Evolutionary conservation across 2,888 invertebrate genomes (phyloP).

Genomic region (Crossocerus cetratus): DNA sequence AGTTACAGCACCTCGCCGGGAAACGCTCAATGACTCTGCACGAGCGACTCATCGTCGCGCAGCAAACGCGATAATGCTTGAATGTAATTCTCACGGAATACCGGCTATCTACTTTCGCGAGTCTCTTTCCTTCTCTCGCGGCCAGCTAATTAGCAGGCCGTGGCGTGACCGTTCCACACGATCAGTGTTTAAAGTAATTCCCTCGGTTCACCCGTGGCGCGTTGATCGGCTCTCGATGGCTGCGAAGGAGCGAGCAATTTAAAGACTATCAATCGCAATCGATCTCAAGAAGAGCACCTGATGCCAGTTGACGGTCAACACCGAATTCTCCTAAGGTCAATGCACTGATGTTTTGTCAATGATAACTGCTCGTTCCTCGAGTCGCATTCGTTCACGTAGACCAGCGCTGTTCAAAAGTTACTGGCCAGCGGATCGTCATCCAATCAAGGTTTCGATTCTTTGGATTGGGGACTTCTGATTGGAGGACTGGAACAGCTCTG

Average conservation of each 20-base stretch:
- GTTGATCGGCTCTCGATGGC: not conserved
- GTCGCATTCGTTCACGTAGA: not conserved
- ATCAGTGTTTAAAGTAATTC: not conserved
- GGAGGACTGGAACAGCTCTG: too few relatives aligned
- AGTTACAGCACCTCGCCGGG: too few relatives aligned
- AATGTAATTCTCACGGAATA: not conserved
- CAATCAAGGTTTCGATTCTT: too few relatives aligned
- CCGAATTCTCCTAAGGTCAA: conserved; percentile 11
- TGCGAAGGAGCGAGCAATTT: not conserved
- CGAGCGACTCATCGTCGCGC: not conserved
- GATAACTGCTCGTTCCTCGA: not conserved
- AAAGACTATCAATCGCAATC: conserved; percentile 1
- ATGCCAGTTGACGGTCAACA: conserved; percentile 4
- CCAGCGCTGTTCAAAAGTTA: too few relatives aligned
- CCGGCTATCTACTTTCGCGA: conserved; percentile 1
- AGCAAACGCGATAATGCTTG: not conserved
- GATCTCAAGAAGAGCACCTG: not conserved
- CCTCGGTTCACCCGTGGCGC: not conserved
- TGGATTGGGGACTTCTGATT: too few relatives aligned
- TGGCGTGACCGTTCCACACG: not conserved
- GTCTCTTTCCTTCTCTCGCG: not conserved
- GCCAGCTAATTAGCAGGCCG: not conserved
- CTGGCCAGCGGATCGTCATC: too few relatives aligned
- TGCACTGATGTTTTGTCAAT: not conserved
- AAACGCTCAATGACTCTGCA: too few relatives aligned